Evolutionary conservation across 1,140 invertebrate species (phyloP), one percentile per base, ranked within the genome.

Genomic region (Ditylenchus dipsaci): DNA sequence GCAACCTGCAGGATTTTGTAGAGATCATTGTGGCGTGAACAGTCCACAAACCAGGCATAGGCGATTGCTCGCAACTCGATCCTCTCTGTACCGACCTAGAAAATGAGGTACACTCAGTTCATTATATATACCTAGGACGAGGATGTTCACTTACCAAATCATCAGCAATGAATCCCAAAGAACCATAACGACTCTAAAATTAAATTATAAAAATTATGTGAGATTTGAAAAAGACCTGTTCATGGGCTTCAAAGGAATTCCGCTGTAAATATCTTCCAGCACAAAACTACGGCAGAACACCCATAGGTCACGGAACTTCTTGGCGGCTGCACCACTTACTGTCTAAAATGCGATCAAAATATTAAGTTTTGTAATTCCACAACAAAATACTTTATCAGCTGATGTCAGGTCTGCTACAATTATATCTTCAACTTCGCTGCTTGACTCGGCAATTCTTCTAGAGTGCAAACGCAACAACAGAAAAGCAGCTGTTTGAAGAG

Each of bases 21-120:
- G 33, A 89, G 87, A 69, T 88, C 88, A 68, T 89, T 88, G 26
- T 89, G 86, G 70, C 88, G 87, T 13, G 91, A 84, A 85, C 90
- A 90, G 78, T 92, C 91, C 47, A 92, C 81, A 33, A 82, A 77
- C 80, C 80, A 82, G 5, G 76, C 61, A 13, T 67, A 68, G 1
- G 78, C 81, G 13, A 80, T 67, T 7, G 68, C 71, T 45, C 67
- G 69, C 30, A 82, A 57, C 57, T 82, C 75, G 17, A 65, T 60
- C 67, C 60, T 59, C 64, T 71, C 68, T 29, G 43, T 43, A 27
- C 68, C 53, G 15, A 71, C 33, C 33, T 38, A 38, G 33, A 11
- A 38, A 38, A 11, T 38, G 33, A 38, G 33, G 33, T 38, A 5
- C 33, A 38, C 33, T 38, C 33, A 38, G 33, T 38, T 3, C 33